These are phyloP conservation scores for Diarsia dahlii DNA, from an alignment of 2,888 invertebrate species.

Conservation along the genomic window DNA sequence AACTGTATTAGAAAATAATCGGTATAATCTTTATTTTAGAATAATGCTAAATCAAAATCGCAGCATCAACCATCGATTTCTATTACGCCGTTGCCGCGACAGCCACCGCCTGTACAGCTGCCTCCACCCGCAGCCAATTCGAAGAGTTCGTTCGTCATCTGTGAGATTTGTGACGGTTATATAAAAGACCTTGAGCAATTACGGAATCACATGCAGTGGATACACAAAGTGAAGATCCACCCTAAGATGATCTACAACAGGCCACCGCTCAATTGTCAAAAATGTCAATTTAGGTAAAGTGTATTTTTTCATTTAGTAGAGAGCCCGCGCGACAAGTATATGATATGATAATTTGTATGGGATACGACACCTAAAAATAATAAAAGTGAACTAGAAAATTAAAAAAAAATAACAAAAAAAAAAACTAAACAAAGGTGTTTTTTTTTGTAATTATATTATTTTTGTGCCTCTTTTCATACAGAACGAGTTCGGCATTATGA, in stretches of 20 bases:
- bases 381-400: neutral
- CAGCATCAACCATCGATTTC: slow-evolving; percentile 96
- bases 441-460: neutral
- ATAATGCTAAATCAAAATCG: slow-evolving; percentile 72
- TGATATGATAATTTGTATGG: neutral
- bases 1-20: neutral
- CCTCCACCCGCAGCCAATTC: slow-evolving; percentile 78
- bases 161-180: slow-evolving; percentile 99
- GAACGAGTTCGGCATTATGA: neutral
- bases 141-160: slow-evolving; percentile 96
- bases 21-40: slow-evolving; percentile 71
- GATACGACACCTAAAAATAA: neutral
- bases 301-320: neutral
- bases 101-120: slow-evolving; percentile 80
- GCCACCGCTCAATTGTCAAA: slow-evolving; percentile 98
- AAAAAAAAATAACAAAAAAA: neutral
- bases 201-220: slow-evolving; percentile 99
- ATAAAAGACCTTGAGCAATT: slow-evolving; percentile 98
- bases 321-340: neutral
- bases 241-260: slow-evolving; percentile 98
- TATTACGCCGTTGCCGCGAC: slow-evolving; percentile 95
- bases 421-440: neutral
- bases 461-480: neutral
- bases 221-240: slow-evolving; percentile 99
- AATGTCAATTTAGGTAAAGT: slow-evolving; percentile 94